Conservation (phyloP, 2,797 vertebrate species). For the Microcaecilia unicolor region DNA sequence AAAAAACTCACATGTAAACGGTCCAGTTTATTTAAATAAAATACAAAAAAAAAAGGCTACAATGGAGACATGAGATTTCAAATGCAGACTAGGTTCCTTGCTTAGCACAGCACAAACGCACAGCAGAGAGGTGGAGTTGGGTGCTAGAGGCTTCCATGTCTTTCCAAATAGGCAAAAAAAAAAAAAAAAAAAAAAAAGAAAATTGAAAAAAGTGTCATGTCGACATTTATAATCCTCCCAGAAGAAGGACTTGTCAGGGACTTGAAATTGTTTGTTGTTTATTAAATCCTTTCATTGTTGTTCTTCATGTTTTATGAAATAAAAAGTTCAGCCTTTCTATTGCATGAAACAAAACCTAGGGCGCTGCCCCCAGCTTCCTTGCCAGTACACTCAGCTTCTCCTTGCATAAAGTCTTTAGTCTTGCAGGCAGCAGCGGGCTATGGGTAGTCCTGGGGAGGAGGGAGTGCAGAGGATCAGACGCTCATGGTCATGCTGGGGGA, state of each 20-base stretch:
- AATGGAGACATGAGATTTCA: conserved; percentile 68
- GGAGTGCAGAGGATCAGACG: conserved; percentile 72
- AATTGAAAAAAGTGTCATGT: conserved; percentile 70
- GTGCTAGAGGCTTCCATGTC: conserved; percentile 62
- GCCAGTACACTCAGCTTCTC: conserved; percentile 73
- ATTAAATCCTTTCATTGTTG: conserved; percentile 59
- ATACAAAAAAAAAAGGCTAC: conserved; percentile 72
- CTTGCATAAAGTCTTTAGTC: conserved; percentile 69
- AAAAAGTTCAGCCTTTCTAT: conserved; percentile 82
- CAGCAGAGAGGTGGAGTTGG: conserved; percentile 56
- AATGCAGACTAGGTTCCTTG: conserved; percentile 73
- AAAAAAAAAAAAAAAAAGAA: conserved; percentile 47
- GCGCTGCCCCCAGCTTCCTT: conserved; percentile 66
- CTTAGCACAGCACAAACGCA: conserved; percentile 56
- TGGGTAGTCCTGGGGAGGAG: conserved; percentile 54
- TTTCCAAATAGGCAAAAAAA: conserved; percentile 58
- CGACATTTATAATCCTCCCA: conserved; percentile 70
- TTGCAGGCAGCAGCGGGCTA: conserved; percentile 80
- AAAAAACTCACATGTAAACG: conserved; percentile 76
- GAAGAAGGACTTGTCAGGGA: conserved; percentile 78
- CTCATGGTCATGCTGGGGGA: conserved; percentile 99
- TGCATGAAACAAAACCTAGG: conserved; percentile 81
- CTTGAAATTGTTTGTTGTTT: conserved; percentile 59
- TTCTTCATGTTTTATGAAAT: conserved; percentile 88
- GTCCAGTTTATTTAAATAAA: conserved; percentile 63